Evolutionary conservation across 2,888 invertebrate genomes (phyloP).

Genomic region (Amorpha juglandis): DNA sequence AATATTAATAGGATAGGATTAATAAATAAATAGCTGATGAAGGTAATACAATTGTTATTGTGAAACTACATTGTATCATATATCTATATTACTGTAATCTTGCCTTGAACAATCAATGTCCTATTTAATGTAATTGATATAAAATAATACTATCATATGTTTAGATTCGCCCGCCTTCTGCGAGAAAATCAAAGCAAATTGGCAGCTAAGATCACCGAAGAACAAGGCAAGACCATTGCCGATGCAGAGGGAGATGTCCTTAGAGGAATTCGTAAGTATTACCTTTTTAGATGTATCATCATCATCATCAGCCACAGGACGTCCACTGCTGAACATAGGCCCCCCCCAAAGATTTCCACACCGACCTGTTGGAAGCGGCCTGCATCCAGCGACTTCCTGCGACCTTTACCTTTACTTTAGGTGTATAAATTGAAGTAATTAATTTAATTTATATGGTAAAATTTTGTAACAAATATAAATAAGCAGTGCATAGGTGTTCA

Average conservation of each 20-base stretch:
- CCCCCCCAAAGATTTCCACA: too few relatives aligned
- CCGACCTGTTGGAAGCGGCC: too few relatives aligned
- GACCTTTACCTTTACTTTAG: too few relatives aligned
- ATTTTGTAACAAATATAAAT: too few relatives aligned
- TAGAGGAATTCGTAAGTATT: constrained; percentile 96
- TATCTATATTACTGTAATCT: constrained; percentile 10
- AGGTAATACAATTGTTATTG: neutral
- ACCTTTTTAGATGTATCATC: constrained; percentile 11
- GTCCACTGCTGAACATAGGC: too few relatives aligned
- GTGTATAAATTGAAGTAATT: too few relatives aligned
- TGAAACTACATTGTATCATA: constrained; percentile 12
- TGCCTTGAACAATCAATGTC: constrained; percentile 12
- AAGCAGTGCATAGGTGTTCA: too few relatives aligned
- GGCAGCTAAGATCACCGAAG: constrained; percentile 95
- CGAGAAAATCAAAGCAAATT: constrained; percentile 94
- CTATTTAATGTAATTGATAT: neutral
- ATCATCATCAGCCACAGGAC: too few relatives aligned
- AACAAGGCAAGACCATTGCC: constrained; percentile 98
- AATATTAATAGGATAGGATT: too few relatives aligned
- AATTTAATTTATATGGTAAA: too few relatives aligned
- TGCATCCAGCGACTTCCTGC: too few relatives aligned
- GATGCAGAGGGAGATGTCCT: constrained; percentile 99
- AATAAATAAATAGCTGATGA: neutral
- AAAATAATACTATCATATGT: constrained; percentile 36
- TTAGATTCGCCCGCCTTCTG: constrained; percentile 91